phyloP scores from a whole-genome alignment of 2,113 vertebrate genomes.

The Ceyx cyanopectus region DNA sequence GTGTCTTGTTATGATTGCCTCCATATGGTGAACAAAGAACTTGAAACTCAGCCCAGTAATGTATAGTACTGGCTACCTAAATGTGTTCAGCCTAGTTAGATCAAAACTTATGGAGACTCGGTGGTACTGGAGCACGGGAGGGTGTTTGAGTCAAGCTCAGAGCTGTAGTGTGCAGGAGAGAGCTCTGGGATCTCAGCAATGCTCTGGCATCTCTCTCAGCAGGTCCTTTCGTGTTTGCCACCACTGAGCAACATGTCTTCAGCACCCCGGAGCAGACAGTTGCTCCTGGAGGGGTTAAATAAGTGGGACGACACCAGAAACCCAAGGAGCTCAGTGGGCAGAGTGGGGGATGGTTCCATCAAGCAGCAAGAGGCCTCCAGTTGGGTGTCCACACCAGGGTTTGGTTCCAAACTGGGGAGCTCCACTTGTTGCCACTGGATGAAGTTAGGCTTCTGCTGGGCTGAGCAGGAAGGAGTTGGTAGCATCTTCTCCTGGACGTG shows the following conservation, averaged over 20 bases:
- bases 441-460: neutral
- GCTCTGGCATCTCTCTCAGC: conserved; percentile 9
- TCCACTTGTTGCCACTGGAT: too few species aligned
- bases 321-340: neutral
- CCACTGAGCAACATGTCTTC: neutral
- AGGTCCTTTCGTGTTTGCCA: neutral
- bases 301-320: neutral
- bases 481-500: neutral
- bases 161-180: neutral
- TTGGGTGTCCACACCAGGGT: neutral
- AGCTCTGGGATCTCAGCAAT: conserved; percentile 31
- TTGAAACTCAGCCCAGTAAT: conserved; percentile 75
- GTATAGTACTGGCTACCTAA: conserved; percentile 74
- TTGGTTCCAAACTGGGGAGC: neutral
- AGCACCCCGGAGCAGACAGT: neutral
- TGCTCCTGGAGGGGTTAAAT: neutral
- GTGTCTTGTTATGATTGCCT: conserved; percentile 65
- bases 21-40: conserved; percentile 73
- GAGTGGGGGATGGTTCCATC: neutral
- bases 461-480: neutral
- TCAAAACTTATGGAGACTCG: conserved; percentile 66
- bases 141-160: conserved; percentile 62
- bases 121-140: conserved; percentile 44
- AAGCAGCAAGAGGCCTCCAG: neutral
- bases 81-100: conserved; percentile 71